phyloP scores from a whole-genome alignment of 2,888 invertebrate species.

The Asteroscopus sphinx region DNA sequence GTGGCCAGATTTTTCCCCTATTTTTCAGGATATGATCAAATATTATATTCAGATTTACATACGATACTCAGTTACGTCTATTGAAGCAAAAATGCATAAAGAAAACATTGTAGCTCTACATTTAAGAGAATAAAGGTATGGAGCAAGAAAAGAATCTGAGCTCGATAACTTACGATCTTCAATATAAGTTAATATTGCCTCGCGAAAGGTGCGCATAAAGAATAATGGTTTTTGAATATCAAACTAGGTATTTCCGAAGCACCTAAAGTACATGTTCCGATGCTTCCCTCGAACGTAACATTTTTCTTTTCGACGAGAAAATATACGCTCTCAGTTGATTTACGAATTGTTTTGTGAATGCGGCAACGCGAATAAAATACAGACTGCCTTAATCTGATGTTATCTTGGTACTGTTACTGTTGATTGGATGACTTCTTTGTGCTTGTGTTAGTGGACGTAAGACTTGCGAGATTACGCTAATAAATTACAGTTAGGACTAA shows the following conservation, averaged over 20 bases:
- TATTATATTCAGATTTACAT: conserved; percentile 31
- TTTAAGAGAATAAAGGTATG: conserved; percentile 33
- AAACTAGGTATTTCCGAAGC: conserved; percentile 56
- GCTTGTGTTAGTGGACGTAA: conserved; percentile 18
- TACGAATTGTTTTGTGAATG: conserved; percentile 59
- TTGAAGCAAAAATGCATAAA: conserved; percentile 38
- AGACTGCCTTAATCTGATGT: conserved; percentile 32
- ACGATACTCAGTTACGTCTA: conserved; percentile 30
- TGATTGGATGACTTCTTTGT: conserved; percentile 51
- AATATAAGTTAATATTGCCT: conserved; percentile 63
- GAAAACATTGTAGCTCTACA: conserved; percentile 35
- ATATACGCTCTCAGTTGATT: conserved; percentile 55
- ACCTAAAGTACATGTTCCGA: conserved; percentile 57
- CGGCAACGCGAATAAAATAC: conserved; percentile 48
- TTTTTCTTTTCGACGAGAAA: conserved; percentile 65
- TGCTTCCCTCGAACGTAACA: conserved; percentile 64
- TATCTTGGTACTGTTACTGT: conserved; percentile 36
- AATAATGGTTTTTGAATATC: conserved; percentile 67
- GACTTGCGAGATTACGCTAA: conserved; percentile 34
- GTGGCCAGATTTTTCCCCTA: conserved; percentile 9
- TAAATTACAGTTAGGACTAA: conserved; percentile 41
- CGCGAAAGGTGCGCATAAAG: conserved; percentile 58
- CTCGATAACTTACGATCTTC: conserved; percentile 52
- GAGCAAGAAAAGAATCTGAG: conserved; percentile 27
- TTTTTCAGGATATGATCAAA: conserved; percentile 20